Conservation (phyloP, 2,113 vertebrate species). For the Festucalex cinctus region DNA sequence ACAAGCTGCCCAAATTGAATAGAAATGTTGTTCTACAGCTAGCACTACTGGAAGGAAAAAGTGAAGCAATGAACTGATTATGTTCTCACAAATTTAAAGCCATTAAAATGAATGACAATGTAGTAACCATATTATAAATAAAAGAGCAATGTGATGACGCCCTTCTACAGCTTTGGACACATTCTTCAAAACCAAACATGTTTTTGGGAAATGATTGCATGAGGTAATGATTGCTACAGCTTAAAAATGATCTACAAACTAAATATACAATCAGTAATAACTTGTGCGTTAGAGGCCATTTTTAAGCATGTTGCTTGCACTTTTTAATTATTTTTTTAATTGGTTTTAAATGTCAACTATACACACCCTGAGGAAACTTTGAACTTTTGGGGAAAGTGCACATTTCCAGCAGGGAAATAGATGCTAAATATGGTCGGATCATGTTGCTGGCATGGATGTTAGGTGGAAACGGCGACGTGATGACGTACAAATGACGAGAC, state of each 20-base stretch:
- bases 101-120: conserved; percentile 33
- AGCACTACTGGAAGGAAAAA: conserved; percentile 10
- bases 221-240: conserved; percentile 46
- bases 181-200: conserved; percentile 38
- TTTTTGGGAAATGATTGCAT: conserved; percentile 21
- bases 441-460: conserved; percentile 47
- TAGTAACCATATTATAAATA: conserved; percentile 40
- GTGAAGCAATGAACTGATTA: conserved; percentile 10
- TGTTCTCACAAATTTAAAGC: conserved; percentile 21
- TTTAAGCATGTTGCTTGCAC: conserved; percentile 19
- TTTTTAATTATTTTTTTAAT: conserved; percentile 11
- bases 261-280: conserved; percentile 48
- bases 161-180: conserved; percentile 40
- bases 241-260: conserved; percentile 36
- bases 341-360: background rate
- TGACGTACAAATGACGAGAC: conserved; percentile 20
- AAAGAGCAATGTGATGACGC: conserved; percentile 11
- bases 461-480: conserved; percentile 27
- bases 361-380: conserved; percentile 47
- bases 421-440: conserved; percentile 33
- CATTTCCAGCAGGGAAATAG: conserved; percentile 50
- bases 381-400: conserved; percentile 38
- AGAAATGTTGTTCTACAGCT: conserved; percentile 9
- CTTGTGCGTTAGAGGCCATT: conserved; percentile 57
- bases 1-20: conserved; percentile 30